These are phyloP conservation scores for Delphinus delphis DNA, from an alignment of 2,113 vertebrate species.

Conservation along the genomic window DNA sequence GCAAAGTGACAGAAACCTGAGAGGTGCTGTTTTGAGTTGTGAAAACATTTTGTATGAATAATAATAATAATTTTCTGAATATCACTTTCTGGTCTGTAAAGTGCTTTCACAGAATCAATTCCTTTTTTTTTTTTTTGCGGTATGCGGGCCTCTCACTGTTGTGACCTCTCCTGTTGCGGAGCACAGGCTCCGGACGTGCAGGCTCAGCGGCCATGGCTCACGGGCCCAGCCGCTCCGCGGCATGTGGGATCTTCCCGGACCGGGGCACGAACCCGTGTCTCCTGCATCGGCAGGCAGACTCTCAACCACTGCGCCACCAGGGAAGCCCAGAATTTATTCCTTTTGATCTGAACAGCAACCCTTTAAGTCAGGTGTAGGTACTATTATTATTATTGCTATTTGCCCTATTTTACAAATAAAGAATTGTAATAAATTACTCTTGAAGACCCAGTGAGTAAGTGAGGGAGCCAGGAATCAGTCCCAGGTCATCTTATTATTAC, in stretches of 20 bases:
- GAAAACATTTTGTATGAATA: not conserved
- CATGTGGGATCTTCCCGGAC: too few relatives aligned
- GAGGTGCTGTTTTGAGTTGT: not conserved
- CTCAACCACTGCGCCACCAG: too few relatives aligned
- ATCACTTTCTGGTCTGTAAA: not conserved
- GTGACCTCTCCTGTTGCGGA: too few relatives aligned
- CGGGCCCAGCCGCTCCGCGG: too few relatives aligned
- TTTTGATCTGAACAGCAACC: not conserved
- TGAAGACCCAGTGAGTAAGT: not conserved
- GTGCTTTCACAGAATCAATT: not conserved
- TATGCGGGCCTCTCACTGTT: too few relatives aligned
- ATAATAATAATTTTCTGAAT: not conserved
- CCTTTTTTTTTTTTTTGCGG: not conserved
- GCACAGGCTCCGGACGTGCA: too few relatives aligned
- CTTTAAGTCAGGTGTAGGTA: not conserved
- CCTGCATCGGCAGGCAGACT: too few relatives aligned
- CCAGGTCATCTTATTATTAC: not conserved
- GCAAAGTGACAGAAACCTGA: not conserved
- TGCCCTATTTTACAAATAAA: not conserved
- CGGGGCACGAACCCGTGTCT: too few relatives aligned
- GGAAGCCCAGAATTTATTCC: not conserved
- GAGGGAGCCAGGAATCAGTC: not conserved
- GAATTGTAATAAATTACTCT: not conserved
- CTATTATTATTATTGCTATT: not conserved
- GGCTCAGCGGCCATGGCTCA: too few relatives aligned